These are phyloP conservation scores for Tachina lurida DNA, from an alignment of 2,888 invertebrate genomes.

Conservation along the genomic window DNA sequence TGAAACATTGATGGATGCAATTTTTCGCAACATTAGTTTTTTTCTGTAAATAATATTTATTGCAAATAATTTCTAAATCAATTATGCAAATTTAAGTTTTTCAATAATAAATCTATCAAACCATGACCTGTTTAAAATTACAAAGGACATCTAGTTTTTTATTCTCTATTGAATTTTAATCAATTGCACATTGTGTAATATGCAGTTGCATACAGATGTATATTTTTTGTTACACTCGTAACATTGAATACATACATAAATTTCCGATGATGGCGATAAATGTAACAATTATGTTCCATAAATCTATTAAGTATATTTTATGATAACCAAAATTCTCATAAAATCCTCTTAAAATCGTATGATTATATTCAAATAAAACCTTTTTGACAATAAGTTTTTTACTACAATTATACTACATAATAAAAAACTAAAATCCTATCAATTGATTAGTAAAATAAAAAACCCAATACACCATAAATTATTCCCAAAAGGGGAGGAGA, in stretches of 20 bases:
- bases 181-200: neutral
- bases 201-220: neutral
- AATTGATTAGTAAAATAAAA: constrained; percentile 56
- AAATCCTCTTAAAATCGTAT: constrained; percentile 67
- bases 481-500: neutral
- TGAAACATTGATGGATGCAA: constrained; percentile 21
- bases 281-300: constrained; percentile 56
- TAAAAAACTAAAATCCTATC: constrained; percentile 51
- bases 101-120: neutral
- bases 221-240: constrained; percentile 1
- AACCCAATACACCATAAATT: constrained; percentile 34
- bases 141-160: neutral
- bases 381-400: constrained; percentile 50
- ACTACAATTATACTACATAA: neutral
- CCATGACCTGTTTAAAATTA: neutral
- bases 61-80: neutral
- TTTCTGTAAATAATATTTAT: neutral
- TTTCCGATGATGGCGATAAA: constrained; percentile 13
- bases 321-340: constrained; percentile 29
- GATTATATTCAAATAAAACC: constrained; percentile 58
- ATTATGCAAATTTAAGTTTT: constrained; percentile 23
- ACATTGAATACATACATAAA: constrained; percentile 22
- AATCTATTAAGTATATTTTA: constrained; percentile 42
- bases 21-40: neutral
- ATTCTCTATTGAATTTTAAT: neutral